Evolutionary conservation across 2,888 invertebrate species (phyloP), one percentile per base, ranked within the genome.

Genomic region (Polymixis flavicincta): DNA sequence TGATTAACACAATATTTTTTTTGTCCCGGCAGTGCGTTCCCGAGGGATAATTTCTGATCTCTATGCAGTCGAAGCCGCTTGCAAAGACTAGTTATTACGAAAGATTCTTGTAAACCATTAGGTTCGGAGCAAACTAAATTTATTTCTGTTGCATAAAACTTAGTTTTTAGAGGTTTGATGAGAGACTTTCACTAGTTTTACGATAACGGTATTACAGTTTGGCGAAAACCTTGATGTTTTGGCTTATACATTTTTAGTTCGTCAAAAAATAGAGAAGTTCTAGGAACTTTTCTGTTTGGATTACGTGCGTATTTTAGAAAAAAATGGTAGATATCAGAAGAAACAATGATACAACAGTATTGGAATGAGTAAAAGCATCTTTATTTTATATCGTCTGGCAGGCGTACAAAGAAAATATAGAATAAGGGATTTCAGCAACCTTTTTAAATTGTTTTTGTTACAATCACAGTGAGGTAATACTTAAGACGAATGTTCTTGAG

Each of bases 361-460:
- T 45, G 28, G 9, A 59, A 37, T n/a, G 45, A 75, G 45, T 52
- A 75, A 52, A 22, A 32, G 4, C 7, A 52, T 42, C 22, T 65
- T 52, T 1, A 42, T 28, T 57, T 71, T 60, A 37, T 68, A 45
- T 64, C 17, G 22, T 65, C 32, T 55, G 64, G 50, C 32, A 32
- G 6, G 0, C 8, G 5, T 54, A 45, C 7, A 45, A 28, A 32
- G 0, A 50, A 57, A 59, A 25, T 28, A 7, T 42, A 19, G 42
- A 66, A 48, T 60, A 68, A 59, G 68, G 75, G 48, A 66, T 81
- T 66, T 59, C 42, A 70, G 28, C 60, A 50, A 54, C 17, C 55
- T 54, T 74, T 81, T 64, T 55, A 28, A 61, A n/a, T 54, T 25
- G 13, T 52, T 63, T 52, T 32, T 63, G 13, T 57, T 66, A 74